These are phyloP conservation scores for Drosophila aldrichi DNA, from an alignment of 2,888 invertebrate species.

Conservation along the genomic window DNA sequence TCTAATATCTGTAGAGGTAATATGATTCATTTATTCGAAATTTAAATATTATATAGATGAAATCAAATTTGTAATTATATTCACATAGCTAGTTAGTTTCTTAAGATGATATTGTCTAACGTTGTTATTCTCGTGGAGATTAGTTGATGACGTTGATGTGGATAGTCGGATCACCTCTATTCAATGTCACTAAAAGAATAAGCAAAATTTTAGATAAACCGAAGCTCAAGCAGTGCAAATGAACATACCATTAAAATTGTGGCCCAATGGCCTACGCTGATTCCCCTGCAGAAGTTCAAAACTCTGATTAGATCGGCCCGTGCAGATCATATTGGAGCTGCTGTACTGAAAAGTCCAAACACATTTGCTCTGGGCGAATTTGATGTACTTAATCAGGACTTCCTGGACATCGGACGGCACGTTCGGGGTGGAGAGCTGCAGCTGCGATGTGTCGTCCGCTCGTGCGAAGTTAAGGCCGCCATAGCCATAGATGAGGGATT, in stretches of 20 bases:
- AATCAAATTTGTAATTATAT: neutral
- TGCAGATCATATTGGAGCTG: constrained; percentile 36
- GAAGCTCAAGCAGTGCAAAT: too few species aligned
- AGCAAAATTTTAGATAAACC: neutral
- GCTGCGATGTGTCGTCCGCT: constrained; percentile 18
- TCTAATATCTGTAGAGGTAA: neutral
- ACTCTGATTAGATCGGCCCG: neutral
- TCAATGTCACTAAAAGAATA: neutral
- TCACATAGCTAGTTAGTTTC: neutral
- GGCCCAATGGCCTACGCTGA: constrained; percentile 21
- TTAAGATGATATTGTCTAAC: neutral
- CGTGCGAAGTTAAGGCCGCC: constrained; percentile 87
- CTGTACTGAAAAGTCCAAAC: constrained; percentile 27
- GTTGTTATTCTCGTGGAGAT: neutral
- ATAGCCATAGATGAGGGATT: constrained; percentile 87
- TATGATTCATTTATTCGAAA: neutral
- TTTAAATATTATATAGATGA: neutral
- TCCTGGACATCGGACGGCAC: constrained; percentile 52
- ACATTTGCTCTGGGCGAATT: constrained; percentile 47
- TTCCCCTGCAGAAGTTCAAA: constrained; percentile 46
- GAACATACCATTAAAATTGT: constrained; percentile 47
- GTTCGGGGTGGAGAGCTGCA: constrained; percentile 20
- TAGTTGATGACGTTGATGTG: constrained; percentile 33
- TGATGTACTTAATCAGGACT: constrained; percentile 45
- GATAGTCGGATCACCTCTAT: neutral